These are phyloP conservation scores for Neodon shergylaensis DNA, from an alignment of 2,113 vertebrate species.

Conservation along the genomic window DNA sequence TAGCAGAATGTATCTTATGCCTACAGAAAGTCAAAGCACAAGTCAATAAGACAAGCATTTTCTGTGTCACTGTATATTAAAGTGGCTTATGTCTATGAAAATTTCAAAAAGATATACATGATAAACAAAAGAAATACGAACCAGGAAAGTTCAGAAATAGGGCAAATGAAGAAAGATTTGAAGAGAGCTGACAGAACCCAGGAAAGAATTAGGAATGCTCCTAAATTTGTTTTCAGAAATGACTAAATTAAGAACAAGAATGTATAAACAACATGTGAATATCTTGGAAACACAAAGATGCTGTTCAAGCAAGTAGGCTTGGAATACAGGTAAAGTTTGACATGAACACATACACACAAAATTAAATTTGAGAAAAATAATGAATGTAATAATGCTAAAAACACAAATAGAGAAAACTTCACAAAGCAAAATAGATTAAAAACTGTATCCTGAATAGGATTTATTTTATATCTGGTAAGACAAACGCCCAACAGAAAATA, in stretches of 20 bases:
- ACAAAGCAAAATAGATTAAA: neutral
- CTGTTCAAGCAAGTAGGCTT: neutral
- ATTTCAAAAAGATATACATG: neutral
- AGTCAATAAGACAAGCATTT: neutral
- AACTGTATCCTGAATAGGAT: neutral
- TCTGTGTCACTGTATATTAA: neutral
- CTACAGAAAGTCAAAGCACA: neutral
- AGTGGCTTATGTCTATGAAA: neutral
- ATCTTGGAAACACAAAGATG: neutral
- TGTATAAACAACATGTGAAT: neutral
- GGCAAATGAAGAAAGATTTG: neutral
- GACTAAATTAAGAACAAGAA: neutral
- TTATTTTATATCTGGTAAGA: neutral
- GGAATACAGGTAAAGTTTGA: neutral
- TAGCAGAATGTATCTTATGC: neutral
- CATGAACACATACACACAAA: neutral
- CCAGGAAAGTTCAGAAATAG: conserved; percentile 21
- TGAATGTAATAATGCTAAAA: neutral
- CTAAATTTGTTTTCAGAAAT: neutral
- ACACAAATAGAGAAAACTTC: neutral
- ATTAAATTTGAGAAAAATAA: neutral
- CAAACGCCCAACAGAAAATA: neutral
- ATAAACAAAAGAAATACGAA: neutral
- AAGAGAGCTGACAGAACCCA: neutral
- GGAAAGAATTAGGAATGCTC: neutral